A percentile compares a stretch with the other conserved stretches of the same genome.
phyloP scores from a whole-genome alignment of 2,888 invertebrate genomes.

The Leptinotarsa rubiginosa region DNA sequence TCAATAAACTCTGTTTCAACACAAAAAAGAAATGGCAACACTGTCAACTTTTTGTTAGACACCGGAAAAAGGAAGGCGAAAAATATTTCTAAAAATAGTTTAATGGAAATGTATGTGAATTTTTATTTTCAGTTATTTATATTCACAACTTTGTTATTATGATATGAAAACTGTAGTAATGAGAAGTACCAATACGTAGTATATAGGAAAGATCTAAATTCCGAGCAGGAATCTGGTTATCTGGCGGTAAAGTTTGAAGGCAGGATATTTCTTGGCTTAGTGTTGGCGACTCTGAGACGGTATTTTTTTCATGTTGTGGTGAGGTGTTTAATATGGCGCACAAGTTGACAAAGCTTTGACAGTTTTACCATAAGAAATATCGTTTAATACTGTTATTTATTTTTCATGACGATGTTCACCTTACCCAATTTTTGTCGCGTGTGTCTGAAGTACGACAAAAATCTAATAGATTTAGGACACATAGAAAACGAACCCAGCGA shows the following conservation, averaged over 20 bases:
- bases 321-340: conserved; percentile 59
- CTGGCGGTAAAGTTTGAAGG: conserved; percentile 52
- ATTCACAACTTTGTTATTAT: neutral
- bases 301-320: conserved; percentile 53
- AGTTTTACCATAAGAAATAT: conserved; percentile 52
- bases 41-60: neutral
- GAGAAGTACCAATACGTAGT: too few species aligned
- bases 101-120: neutral
- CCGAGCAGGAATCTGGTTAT: too few species aligned
- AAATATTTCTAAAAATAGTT: neutral
- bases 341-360: conserved; percentile 60
- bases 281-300: conserved; percentile 47
- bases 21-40: neutral
- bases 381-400: conserved; percentile 42
- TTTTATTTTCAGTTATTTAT: neutral
- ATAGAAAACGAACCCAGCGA: conserved; percentile 61
- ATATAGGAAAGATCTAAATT: too few species aligned
- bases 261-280: conserved; percentile 39
- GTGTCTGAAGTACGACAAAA: conserved; percentile 62
- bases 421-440: conserved; percentile 64
- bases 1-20: too few species aligned
- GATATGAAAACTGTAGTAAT: neutral
- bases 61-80: neutral
- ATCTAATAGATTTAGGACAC: conserved; percentile 61
- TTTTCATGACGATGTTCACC: conserved; percentile 59